Base-by-base conservation (phyloP, 1,140 invertebrate species). In the Drosophila erecta region DNA sequence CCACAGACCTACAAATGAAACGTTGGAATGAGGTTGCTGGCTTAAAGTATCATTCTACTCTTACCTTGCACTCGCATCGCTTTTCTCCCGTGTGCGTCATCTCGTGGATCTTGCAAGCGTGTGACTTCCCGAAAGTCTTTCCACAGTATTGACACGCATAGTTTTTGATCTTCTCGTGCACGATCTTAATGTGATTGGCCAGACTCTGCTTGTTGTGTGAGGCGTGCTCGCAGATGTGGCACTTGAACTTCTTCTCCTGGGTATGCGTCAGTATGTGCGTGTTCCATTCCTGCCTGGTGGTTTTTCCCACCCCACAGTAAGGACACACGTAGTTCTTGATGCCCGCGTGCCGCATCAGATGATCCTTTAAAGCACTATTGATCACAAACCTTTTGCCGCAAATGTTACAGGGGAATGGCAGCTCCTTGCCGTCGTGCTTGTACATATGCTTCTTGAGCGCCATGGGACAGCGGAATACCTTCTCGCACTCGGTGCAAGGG, bases 361-460 rank as follows among this genome's bases (percentile, higher is more conserved):
- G 90, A 69, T 92, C 87, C 54, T 91, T 92, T 12, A 92, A 62
- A 0, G 84, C 84, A 27, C 84, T 89, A 44, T 92, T 92, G 4
- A 90, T 90, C 5, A 90, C 84, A 56, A 92, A 92, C n/a, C 86
- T 73, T 55, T 92, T 91, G 46, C 93, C 93, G 61, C 94, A 94
- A 1, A 93, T 94, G 54, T 94, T 94, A 70, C 94, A 94, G 1
- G 93, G 93, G 41, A 94, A 94, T 0, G 94, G 94, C 40, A 94
- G 92, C 78, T 94, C 93, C 30, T 94, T 93, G 12, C 93, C 94
- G 66, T 90, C 89, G 50, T 94, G 94, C 20, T 93, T 94, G 49
- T 94, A 94, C 61, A 93, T 94, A 61, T 94, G 94, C 58, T 94
- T 92, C 50, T 92, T 92, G 5, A 92, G 62, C 2, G 90, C 90